phyloP scores from a whole-genome alignment of 2,888 invertebrate species.

The Craniophora ligustri region DNA sequence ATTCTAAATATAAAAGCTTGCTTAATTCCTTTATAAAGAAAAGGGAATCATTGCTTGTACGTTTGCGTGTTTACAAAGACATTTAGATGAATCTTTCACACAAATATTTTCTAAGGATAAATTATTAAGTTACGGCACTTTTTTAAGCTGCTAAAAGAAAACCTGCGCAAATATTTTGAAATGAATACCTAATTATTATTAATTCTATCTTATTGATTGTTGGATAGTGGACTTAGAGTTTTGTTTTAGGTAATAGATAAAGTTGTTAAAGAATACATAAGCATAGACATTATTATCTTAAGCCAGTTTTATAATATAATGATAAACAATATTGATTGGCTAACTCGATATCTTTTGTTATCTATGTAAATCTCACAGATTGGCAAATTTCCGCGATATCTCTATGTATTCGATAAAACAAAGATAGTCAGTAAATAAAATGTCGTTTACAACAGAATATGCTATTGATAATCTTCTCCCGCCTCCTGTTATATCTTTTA shows the following conservation, averaged over 20 bases:
- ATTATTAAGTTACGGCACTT: too few relatives aligned
- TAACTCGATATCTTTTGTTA: conserved; percentile 27
- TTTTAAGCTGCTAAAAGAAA: too few relatives aligned
- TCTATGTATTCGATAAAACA: conserved; percentile 54
- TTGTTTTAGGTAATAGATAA: not conserved
- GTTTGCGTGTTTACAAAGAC: too few relatives aligned
- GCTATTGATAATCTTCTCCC: conserved; percentile 39
- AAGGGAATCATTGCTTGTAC: too few relatives aligned
- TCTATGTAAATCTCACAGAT: conserved; percentile 32
- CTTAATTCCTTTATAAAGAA: too few relatives aligned
- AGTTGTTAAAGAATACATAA: not conserved
- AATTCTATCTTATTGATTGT: too few relatives aligned
- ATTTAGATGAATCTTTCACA: too few relatives aligned
- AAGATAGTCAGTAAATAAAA: conserved; percentile 42
- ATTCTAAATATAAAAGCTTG: too few relatives aligned
- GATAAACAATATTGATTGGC: conserved; percentile 39
- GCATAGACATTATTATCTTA: not conserved
- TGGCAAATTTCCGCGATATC: conserved; percentile 33
- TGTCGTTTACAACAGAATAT: conserved; percentile 35
- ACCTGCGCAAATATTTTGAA: too few relatives aligned
- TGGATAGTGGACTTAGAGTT: too few relatives aligned
- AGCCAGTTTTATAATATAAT: not conserved
- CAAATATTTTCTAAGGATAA: too few relatives aligned
- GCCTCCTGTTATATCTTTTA: conserved; percentile 44
- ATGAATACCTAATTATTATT: too few relatives aligned